Base-by-base conservation (phyloP, 2,113 vertebrate species). In the Panthera uncia region DNA sequence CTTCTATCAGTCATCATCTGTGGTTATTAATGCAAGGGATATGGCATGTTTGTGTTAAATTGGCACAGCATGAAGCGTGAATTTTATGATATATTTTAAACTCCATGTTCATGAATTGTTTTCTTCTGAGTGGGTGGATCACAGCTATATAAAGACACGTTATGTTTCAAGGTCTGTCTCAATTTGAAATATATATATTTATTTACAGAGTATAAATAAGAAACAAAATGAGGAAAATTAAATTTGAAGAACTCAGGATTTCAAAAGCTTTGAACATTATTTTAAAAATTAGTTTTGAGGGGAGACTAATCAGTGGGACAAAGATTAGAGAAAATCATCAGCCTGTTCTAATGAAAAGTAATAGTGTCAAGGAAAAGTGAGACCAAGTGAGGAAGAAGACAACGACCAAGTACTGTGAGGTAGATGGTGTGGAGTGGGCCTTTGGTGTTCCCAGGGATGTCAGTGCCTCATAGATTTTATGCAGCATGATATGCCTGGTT, bases 91-190 rank as follows among this genome's bases (percentile, higher is more conserved):
- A 76, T 98, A 98, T 98, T 99, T 99, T 98, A 98, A 98, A 98
- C 90, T 98, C 78, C 61, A 81, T 97, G 95, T 94, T 98, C 95
- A 27, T 98, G 98, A 98, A 98, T 98, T 98, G 97, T 98, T 98
- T 98, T 98, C 98, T 98, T 98, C 96, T 98, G 98, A 98, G 98
- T 99, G 98, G 98, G 98, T 97, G 98, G 98, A 98, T 96, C 98
- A 91, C 83, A 98, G 55, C 97, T 99, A 98, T 99, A 99, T 98
- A 99, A 98, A 98, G 98, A 97, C 74, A 98, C 85, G 97, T 99
- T 98, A 98, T 99, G 98, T 98, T 99, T 98, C 98, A 98, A 98
- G 98, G 96, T 98, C 98, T 99, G 98, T 98, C 98, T 99, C 98
- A 97, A 86, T 96, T 98, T 98, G 97, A 98, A 98, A 98, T 97